Base-by-base conservation (phyloP, 2,113 vertebrate species). In the Pelecanus crispus region DNA sequence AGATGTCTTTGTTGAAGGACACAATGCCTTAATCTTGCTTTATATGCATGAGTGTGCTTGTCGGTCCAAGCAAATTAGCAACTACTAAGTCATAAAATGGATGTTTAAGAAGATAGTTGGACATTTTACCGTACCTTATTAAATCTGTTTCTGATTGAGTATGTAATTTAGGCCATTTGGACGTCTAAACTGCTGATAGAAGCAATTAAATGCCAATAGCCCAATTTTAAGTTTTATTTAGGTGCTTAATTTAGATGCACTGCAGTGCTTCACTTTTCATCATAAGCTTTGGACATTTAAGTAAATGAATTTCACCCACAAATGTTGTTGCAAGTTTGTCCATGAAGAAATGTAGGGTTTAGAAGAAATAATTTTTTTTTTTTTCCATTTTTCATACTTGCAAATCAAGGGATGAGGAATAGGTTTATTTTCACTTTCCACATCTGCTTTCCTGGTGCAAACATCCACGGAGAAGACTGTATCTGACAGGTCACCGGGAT, bases 211-310 rank as follows among this genome's bases (percentile, higher is more conserved):
- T 88, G 55, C 65, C 70, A 78, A 49, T 67, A 74, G 81, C 38
- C 52, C 32, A 20, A 65, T 91, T 92, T 89, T 78, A 83, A 83
- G n/a, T 92, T 94, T 81, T 89, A 81, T 92, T 89, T 94, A 82
- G 78, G 44, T 87, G 28, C 34, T 82, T 84, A 67, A 75, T 94
- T 87, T 95, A 74, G 49, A 38, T 71, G 55, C 32, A 45, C 40
- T 90, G 93, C 47, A 85, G 24, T 80, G 66, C 24, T 94, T 87
- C 52, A 36, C 40, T 91, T 91, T 91, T 84, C n/a, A 29, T 87
- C 84, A 10, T 63, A 65, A 84, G 20, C 31, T 81, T 94, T 74
- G 62, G 62, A 71, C 47, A 45, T 58, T 67, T 73, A 55, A 90
- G 45, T 53, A 66, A 62, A 36, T 62, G 1, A 44, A 62, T 81